Conservation (phyloP, 2,888 invertebrate genomes). For the Drosophila borealis region DNA sequence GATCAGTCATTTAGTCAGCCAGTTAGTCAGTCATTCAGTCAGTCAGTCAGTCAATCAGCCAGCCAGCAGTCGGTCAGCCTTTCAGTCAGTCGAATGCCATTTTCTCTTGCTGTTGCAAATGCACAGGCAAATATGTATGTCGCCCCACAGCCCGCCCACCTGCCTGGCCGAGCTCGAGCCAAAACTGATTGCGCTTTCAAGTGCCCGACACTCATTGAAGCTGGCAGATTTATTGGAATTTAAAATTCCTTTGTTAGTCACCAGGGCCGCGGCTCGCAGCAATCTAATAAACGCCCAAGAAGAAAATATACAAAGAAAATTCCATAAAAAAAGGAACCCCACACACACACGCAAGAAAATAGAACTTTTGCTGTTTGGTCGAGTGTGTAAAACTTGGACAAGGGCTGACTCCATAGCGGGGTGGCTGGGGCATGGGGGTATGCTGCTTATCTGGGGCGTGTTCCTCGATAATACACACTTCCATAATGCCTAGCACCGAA, state of each 20-base stretch:
- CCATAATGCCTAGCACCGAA: not conserved
- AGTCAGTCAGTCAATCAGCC: conserved; percentile 23
- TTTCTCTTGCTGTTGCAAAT: conserved; percentile 24
- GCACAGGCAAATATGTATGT: conserved; percentile 21
- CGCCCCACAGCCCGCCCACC: not conserved
- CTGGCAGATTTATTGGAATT: conserved; percentile 77
- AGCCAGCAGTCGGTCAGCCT: conserved; percentile 6
- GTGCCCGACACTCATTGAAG: conserved; percentile 68
- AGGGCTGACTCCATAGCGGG: not conserved
- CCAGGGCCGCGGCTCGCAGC: conserved; percentile 38
- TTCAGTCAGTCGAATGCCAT: conserved; percentile 3
- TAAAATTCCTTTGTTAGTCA: conserved; percentile 70
- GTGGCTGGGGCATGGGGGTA: not conserved
- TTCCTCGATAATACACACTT: conserved; percentile 25
- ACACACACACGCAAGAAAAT: conserved; percentile 37
- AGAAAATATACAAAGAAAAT: conserved; percentile 12
- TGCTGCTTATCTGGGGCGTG: conserved; percentile 20
- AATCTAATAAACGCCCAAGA: conserved; percentile 71
- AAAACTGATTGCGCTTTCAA: too few species aligned
- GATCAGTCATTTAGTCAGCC: not conserved
- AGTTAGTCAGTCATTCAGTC: not conserved
- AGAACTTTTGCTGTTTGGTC: conserved; percentile 25
- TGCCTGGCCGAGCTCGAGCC: not conserved
- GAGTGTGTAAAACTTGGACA: conserved; percentile 16
- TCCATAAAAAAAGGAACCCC: conserved; percentile 23